Percentiles rank a stretch among this genome's conserved stretches.
Conservation (phyloP, 2,113 vertebrate species). For the Gavia stellata region DNA sequence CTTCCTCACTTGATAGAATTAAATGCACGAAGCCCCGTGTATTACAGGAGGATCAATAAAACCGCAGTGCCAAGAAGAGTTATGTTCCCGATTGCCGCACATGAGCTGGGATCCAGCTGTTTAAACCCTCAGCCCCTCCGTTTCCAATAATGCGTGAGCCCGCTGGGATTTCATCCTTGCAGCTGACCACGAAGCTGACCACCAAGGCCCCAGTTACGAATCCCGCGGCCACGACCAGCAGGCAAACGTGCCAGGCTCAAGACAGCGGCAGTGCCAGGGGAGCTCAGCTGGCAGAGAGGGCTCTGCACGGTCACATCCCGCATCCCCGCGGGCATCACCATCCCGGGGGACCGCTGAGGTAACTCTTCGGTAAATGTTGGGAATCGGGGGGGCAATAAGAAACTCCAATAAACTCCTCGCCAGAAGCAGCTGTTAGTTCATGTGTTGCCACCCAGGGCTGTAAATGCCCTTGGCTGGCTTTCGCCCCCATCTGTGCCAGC, state of each 20-base stretch:
- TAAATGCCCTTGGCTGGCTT: constrained; percentile 34
- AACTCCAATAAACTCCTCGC: neutral
- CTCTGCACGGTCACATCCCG: accelerated
- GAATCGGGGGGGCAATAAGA: neutral
- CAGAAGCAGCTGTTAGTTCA: neutral
- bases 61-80: neutral
- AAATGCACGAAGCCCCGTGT: neutral
- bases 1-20: neutral
- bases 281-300: neutral
- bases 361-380: neutral
- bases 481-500: neutral
- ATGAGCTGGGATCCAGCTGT: neutral
- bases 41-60: neutral
- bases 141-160: neutral
- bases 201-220: neutral
- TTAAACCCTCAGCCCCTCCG: neutral
- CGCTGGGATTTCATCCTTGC: neutral
- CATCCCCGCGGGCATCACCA: accelerated
- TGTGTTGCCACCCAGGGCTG: neutral
- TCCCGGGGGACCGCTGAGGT: accelerated
- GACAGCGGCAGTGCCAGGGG: neutral
- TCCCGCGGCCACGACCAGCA: neutral
- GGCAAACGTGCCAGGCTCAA: neutral
- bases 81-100: neutral
- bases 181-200: neutral